Conservation (phyloP, 2,797 vertebrate species). For the Erpetoichthys calabaricus region DNA sequence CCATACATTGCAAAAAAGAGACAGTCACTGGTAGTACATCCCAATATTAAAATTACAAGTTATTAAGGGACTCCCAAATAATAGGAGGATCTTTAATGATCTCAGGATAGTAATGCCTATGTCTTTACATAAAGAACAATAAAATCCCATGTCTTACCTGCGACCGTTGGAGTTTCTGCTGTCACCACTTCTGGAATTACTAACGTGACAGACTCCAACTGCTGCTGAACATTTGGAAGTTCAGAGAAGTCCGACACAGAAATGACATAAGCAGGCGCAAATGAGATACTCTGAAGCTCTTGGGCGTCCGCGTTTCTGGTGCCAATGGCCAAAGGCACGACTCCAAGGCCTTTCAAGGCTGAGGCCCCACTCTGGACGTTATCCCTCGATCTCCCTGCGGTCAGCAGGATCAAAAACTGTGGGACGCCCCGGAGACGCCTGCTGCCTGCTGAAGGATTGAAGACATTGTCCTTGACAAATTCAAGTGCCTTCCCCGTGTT, state of each 20-base stretch:
- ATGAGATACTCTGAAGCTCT: constrained; percentile 19
- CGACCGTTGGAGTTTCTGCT: not conserved
- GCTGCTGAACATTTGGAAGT: constrained; percentile 9
- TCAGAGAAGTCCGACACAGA: constrained; percentile 4
- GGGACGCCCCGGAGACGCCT: constrained; percentile 46
- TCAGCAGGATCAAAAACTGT: constrained; percentile 33
- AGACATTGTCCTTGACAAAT: constrained; percentile 50
- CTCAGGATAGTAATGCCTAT: too few species aligned
- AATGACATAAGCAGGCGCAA: not conserved
- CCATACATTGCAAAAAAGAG: too few species aligned
- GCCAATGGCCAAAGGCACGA: constrained; percentile 31
- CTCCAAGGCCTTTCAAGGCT: constrained; percentile 22
- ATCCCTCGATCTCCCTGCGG: constrained; percentile 28
- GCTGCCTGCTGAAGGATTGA: constrained; percentile 49
- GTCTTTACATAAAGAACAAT: too few species aligned
- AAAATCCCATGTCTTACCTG: not conserved
- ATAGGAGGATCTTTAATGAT: too few species aligned
- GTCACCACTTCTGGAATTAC: not conserved
- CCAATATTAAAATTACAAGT: too few species aligned
- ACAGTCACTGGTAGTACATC: too few species aligned
- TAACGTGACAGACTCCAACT: constrained; percentile 1
- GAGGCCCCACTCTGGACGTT: constrained; percentile 18
- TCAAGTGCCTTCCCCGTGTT: constrained; percentile 69
- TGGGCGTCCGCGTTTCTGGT: constrained; percentile 22
- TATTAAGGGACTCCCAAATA: too few species aligned